Conservation (phyloP, 1,140 invertebrate genomes). For the Bombus waltoni region DNA sequence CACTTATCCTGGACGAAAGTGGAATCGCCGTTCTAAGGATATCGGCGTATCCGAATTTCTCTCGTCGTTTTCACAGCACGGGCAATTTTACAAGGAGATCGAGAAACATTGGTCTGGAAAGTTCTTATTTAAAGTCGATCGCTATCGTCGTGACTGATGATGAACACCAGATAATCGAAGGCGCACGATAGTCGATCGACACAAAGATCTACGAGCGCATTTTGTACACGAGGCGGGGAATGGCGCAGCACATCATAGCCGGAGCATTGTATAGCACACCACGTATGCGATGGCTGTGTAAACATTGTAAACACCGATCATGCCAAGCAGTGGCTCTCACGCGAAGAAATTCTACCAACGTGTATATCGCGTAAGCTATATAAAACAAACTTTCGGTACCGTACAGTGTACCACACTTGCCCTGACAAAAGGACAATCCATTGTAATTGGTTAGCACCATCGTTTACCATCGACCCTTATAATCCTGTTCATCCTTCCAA, state of each 20-base stretch:
- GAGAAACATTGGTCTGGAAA: background rate
- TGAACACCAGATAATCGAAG: background rate
- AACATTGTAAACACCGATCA: conserved; percentile 69
- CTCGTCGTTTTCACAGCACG: background rate
- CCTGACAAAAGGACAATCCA: background rate
- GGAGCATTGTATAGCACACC: conserved; percentile 28
- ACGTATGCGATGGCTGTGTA: conserved; percentile 64
- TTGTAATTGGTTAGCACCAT: background rate
- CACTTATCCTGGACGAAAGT: background rate
- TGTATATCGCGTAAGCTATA: background rate
- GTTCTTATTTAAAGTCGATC: background rate
- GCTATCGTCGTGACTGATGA: background rate
- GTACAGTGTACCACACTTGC: background rate
- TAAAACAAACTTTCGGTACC: background rate
- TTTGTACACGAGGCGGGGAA: conserved; percentile 45
- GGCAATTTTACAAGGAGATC: background rate
- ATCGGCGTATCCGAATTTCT: background rate
- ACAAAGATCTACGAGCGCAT: background rate
- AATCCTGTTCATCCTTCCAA: too few relatives aligned
- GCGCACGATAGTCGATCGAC: background rate
- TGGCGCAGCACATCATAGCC: conserved; percentile 56
- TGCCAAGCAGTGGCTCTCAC: conserved; percentile 64
- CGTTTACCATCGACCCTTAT: background rate
- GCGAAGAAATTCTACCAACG: background rate
- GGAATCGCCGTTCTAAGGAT: background rate